Evolutionary conservation across 2,113 vertebrate species (phyloP).

Genomic region (Oncorhynchus kisutch): DNA sequence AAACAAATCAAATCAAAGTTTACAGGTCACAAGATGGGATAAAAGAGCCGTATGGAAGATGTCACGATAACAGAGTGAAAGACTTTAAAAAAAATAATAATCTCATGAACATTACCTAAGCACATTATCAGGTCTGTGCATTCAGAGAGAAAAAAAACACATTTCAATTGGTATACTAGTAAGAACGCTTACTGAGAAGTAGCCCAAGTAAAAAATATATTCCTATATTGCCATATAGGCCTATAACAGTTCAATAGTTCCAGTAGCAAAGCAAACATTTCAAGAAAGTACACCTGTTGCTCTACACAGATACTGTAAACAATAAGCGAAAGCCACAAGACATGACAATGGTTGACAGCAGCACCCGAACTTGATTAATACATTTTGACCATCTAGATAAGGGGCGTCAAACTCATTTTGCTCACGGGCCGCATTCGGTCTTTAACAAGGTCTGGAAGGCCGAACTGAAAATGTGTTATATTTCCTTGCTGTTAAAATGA

Average conservation of each 20-base stretch:
- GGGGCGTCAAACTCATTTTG: no score
- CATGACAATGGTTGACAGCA: neutral
- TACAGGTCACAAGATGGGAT: constrained; percentile 17
- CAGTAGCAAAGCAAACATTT: neutral
- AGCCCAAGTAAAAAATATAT: no score
- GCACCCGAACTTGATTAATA: neutral
- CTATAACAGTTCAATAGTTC: no score
- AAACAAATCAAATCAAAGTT: constrained; percentile 26
- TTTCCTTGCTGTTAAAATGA: no score
- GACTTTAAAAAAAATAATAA: no score
- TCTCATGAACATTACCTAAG: neutral
- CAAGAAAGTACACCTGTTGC: neutral
- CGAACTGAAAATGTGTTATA: no score
- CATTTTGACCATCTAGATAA: neutral
- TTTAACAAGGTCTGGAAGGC: no score
- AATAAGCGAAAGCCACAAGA: neutral
- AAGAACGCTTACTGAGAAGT: no score
- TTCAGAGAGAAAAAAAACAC: neutral
- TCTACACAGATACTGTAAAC: neutral
- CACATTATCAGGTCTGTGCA: neutral
- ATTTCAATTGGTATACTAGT: no score
- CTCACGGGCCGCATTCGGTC: no score
- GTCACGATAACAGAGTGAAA: neutral
- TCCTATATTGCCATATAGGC: neutral
- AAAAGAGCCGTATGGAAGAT: neutral